Evolutionary conservation across 2,888 invertebrate species (phyloP).

Genomic region (Phytoseiulus persimilis): DNA sequence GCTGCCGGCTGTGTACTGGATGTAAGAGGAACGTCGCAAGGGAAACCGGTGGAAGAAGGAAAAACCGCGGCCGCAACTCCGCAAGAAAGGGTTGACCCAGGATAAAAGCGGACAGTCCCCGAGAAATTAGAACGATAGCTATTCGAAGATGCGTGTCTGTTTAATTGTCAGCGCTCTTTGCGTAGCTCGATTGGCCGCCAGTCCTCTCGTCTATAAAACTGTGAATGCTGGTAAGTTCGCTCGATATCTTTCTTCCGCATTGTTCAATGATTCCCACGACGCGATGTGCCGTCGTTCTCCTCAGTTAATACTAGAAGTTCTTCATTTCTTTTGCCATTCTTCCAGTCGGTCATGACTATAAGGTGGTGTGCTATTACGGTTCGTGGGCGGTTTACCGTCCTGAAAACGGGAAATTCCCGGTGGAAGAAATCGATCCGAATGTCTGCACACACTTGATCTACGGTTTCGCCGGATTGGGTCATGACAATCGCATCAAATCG

Average conservation of each 20-base stretch:
- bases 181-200: conserved; percentile 18
- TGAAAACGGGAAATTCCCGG: conserved; percentile 55
- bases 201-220: conserved; percentile 29
- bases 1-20: background rate
- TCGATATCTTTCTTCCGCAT: background rate
- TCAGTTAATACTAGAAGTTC: background rate
- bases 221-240: conserved; percentile 20
- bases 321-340: background rate
- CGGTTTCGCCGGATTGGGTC: conserved; percentile 61
- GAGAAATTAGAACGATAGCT: background rate
- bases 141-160: background rate
- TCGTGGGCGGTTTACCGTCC: conserved; percentile 60
- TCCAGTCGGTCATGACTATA: conserved; percentile 41
- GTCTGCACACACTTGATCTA: conserved; percentile 70
- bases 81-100: conserved; percentile 5
- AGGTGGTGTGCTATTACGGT: conserved; percentile 65
- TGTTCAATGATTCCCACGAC: background rate
- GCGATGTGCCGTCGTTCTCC: background rate
- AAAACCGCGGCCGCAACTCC: background rate
- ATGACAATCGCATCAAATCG: conserved; percentile 59
- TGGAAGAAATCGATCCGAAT: conserved; percentile 60
- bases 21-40: background rate
- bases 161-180: background rate
- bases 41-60: background rate
- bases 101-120: background rate